A percentile compares a stretch with the other conserved stretches of the same genome.
phyloP scores from a whole-genome alignment of 2,797 vertebrate genomes.

The Phoebastria nigripes region DNA sequence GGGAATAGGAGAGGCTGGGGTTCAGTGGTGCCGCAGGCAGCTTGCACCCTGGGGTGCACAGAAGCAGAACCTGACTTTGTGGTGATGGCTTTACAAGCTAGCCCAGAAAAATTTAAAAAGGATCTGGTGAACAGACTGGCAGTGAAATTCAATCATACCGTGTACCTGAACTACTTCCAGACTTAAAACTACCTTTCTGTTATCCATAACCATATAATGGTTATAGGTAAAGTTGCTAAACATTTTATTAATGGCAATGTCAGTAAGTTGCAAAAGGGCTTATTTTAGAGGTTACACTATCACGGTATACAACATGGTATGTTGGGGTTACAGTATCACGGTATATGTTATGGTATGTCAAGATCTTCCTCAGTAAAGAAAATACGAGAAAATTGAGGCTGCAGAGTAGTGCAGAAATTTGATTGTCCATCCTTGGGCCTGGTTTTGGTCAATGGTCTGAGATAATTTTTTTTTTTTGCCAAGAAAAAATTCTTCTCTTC shows the following conservation, averaged over 20 bases:
- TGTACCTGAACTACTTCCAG: neutral
- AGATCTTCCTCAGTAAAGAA: neutral
- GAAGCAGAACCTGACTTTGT: neutral
- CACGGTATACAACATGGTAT: accelerated
- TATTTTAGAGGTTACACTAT: accelerated
- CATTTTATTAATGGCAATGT: neutral
- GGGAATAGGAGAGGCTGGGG: neutral
- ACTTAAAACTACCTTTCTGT: neutral
- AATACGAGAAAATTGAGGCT: neutral
- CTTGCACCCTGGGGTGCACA: neutral
- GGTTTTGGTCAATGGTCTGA: neutral
- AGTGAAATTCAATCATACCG: accelerated
- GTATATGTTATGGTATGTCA: accelerated
- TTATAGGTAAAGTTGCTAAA: neutral
- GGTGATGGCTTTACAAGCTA: neutral
- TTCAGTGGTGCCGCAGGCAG: accelerated
- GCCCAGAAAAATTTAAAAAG: neutral
- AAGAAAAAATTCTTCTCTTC: neutral
- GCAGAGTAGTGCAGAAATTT: neutral
- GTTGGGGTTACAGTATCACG: accelerated
- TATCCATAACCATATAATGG: neutral
- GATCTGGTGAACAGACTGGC: neutral
- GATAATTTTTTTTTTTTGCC: too few species aligned
- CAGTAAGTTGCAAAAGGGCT: neutral
- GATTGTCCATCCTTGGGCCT: neutral